Base-by-base conservation (phyloP, 2,888 invertebrate species). In the Odontomyia ornata region DNA sequence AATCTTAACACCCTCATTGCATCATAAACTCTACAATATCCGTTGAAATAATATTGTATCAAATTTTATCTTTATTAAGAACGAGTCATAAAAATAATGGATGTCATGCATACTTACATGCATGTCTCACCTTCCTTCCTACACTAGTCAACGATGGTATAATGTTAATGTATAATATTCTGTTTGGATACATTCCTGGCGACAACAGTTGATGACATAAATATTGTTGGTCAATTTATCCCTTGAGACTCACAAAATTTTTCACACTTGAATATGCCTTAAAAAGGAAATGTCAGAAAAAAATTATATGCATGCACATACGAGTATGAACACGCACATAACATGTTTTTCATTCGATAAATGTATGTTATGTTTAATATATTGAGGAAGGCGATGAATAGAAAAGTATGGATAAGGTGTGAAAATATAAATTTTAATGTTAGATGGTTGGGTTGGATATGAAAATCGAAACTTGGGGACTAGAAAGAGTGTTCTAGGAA, bases 351-450 rank as follows among this genome's bases (percentile, higher is more conserved):
- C 28, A 23, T 15, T 9, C 1, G 9, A n/a, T 18, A 75, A 21
- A 47, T 71, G 13, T 71, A 23, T 69, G n/a, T 52, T 28, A 28
- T 13, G 52, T 2, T 52, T 52, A 30, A 28, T 13, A 47, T 18
- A 67, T 43, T 11, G 46, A 76, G 60, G 64, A 77, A 69, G 69
- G 23, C 47, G 36, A 5, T 36, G 36, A 5, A 9, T 36, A 46
- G 52, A 46, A 76, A 78, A 76, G 64, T 78, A 78, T 73, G 76
- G 57, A 73, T 73, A 72, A 76, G 78, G 78, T 78, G 78, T 78
- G 78, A 78, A 78, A 76, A 78, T 78, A 76, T 76, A 76, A 78
- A 78, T 78, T 76, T 78, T 78, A 76, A 78, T 78, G 78, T 65
- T 60, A 65, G 27, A 73, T 78, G 73, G 57, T 36, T 5, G 36